These are phyloP conservation scores for Halichoerus grypus DNA, from an alignment of 2,113 vertebrate species.

Conservation along the genomic window DNA sequence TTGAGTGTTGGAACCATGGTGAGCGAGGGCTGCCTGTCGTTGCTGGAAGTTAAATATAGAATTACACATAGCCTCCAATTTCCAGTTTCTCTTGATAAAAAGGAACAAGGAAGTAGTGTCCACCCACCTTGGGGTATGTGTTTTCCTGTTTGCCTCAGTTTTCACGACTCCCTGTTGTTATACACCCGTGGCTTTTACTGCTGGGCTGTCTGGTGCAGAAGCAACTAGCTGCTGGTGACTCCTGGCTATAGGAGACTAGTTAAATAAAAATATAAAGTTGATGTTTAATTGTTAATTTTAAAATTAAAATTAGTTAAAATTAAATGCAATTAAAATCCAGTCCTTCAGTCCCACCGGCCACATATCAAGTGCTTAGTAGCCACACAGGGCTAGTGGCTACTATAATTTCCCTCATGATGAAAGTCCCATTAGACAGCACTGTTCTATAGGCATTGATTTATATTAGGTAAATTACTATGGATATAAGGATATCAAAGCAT, in stretches of 20 bases:
- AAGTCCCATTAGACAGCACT: not conserved
- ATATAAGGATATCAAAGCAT: not conserved
- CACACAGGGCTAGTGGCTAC: not conserved
- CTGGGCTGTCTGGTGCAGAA: accelerated
- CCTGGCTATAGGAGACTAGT: not conserved
- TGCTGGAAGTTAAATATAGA: not conserved
- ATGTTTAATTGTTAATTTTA: not conserved
- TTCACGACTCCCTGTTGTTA: not conserved
- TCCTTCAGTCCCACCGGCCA: not conserved
- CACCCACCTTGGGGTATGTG: not conserved
- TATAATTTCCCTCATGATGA: not conserved
- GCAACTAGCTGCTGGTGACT: not conserved
- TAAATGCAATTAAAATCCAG: not conserved
- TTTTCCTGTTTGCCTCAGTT: not conserved
- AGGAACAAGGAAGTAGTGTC: not conserved
- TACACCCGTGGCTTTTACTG: no score
- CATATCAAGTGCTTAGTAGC: not conserved
- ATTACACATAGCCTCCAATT: not conserved
- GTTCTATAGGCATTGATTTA: not conserved
- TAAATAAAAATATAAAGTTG: not conserved
- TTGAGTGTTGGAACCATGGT: not conserved
- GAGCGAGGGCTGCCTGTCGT: not conserved
- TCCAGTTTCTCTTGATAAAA: not conserved
- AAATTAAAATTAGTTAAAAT: not conserved
- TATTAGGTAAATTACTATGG: not conserved